phyloP scores from a whole-genome alignment of 1,140 invertebrate species.

The Drosophila obscura region DNA sequence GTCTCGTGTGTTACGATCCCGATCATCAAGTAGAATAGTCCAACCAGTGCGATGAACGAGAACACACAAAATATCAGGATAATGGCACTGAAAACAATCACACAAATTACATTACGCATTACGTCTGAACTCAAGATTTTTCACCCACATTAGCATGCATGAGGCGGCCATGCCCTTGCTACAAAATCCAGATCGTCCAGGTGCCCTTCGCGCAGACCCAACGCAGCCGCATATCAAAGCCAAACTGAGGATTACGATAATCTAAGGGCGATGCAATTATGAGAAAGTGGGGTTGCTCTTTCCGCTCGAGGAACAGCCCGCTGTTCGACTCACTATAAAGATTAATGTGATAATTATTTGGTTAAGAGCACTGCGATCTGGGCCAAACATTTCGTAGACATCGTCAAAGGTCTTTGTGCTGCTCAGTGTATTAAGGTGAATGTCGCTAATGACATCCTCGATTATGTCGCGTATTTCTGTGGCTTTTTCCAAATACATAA shows the following conservation, averaged over 20 bases:
- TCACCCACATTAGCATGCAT: slow-evolving; percentile 91
- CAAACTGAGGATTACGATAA: slow-evolving; percentile 85
- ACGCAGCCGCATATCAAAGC: slow-evolving; percentile 94
- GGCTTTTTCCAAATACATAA: no score
- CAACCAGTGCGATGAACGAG: slow-evolving; percentile 88
- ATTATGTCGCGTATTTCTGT: slow-evolving; percentile 23
- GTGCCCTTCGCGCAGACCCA: slow-evolving; percentile 92
- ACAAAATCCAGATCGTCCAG: slow-evolving; percentile 89
- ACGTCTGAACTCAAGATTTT: no score
- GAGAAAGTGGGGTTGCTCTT: no score
- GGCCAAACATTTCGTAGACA: slow-evolving; percentile 50
- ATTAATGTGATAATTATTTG: slow-evolving; percentile 84
- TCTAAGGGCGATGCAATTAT: slow-evolving; percentile 22
- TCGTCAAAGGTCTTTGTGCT: slow-evolving; percentile 59
- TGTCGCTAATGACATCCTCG: slow-evolving; percentile 42
- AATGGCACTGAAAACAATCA: slow-evolving; percentile 88
- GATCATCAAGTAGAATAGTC: slow-evolving; percentile 88
- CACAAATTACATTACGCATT: slow-evolving; percentile 5
- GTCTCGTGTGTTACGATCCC: slow-evolving; percentile 89
- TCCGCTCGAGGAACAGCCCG: no score
- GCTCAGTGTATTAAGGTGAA: slow-evolving; percentile 29
- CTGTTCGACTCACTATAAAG: slow-evolving; percentile 76
- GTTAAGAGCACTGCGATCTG: slow-evolving; percentile 32
- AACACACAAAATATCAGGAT: slow-evolving; percentile 91
- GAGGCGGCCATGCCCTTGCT: slow-evolving; percentile 92